Evolutionary conservation across 2,888 invertebrate species (phyloP).

Genomic region (Nomada fucata): DNA sequence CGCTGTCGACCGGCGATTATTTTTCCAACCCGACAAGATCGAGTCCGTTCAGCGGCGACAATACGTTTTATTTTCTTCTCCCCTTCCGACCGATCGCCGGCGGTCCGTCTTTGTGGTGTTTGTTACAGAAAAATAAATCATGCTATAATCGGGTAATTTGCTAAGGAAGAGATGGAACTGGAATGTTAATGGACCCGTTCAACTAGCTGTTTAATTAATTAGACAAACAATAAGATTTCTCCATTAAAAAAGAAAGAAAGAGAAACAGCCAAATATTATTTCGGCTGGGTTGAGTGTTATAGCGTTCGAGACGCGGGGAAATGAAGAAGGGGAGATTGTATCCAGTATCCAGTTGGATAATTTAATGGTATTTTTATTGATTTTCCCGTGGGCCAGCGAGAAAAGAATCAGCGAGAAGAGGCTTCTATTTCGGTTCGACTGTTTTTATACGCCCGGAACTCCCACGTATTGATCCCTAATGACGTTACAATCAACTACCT

Average conservation of each 20-base stretch:
- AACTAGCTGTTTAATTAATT: too few species aligned
- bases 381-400: slow-evolving; percentile 34
- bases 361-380: slow-evolving; percentile 45
- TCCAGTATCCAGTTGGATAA: slow-evolving; percentile 24
- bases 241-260: not conserved
- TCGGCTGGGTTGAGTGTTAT: not conserved
- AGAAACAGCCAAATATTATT: not conserved
- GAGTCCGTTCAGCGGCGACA: slow-evolving; percentile 43
- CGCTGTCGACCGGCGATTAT: slow-evolving; percentile 30
- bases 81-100: slow-evolving; percentile 15
- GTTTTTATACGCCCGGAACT: not conserved
- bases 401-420: slow-evolving; percentile 18
- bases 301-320: not conserved
- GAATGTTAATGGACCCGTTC: too few species aligned
- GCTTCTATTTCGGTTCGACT: slow-evolving; percentile 17
- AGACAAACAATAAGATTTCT: too few species aligned
- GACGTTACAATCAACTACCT: not conserved
- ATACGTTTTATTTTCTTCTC: slow-evolving; percentile 21
- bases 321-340: slow-evolving; percentile 9
- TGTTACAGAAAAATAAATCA: slow-evolving; percentile 37
- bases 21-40: slow-evolving; percentile 15
- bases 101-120: slow-evolving; percentile 34
- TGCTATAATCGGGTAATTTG: too few species aligned
- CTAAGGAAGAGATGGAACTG: too few species aligned
- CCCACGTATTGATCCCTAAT: slow-evolving; percentile 17